A percentile compares a stretch with the other conserved stretches of the same genome.
phyloP scores from a whole-genome alignment of 1,140 invertebrate genomes.

The Camponotus floridanus region DNA sequence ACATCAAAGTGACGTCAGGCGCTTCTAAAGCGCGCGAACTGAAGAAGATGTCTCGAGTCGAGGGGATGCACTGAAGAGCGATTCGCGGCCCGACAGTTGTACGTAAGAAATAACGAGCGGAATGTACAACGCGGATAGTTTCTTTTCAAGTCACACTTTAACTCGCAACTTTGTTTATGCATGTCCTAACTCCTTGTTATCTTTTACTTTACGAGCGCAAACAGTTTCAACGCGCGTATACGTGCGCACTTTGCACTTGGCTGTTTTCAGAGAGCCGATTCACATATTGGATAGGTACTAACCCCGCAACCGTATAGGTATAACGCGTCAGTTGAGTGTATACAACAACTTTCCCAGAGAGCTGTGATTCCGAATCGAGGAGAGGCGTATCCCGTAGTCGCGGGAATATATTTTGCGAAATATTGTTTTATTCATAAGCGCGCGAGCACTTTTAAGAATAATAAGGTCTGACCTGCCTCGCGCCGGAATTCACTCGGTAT shows the following conservation, averaged over 20 bases:
- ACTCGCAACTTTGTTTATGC: constrained; percentile 54
- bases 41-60: constrained; percentile 24
- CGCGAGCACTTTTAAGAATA: constrained; percentile 46
- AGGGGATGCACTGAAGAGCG: neutral
- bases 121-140: constrained; percentile 26
- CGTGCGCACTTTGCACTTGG: constrained; percentile 1
- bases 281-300: neutral
- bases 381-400: neutral
- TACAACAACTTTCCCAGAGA: constrained; percentile 24
- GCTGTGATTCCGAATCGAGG: constrained; percentile 50
- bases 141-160: constrained; percentile 40
- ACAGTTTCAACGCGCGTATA: constrained; percentile 41
- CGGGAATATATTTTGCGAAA: constrained; percentile 48
- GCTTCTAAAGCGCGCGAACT: neutral
- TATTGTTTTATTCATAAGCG: constrained; percentile 62
- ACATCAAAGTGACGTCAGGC: constrained; percentile 26
- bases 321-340: constrained; percentile 26
- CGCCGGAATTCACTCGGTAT: constrained; percentile 29
- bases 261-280: constrained; percentile 43
- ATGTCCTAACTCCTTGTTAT: constrained; percentile 63
- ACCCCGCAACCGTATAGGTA: neutral
- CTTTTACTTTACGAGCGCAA: constrained; percentile 60
- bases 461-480: constrained; percentile 17
- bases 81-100: neutral
- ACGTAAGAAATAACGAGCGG: constrained; percentile 49